A percentile compares a stretch with the other conserved stretches of the same genome.
phyloP scores from a whole-genome alignment of 2,888 invertebrate species.

The Gerris lacustris region DNA sequence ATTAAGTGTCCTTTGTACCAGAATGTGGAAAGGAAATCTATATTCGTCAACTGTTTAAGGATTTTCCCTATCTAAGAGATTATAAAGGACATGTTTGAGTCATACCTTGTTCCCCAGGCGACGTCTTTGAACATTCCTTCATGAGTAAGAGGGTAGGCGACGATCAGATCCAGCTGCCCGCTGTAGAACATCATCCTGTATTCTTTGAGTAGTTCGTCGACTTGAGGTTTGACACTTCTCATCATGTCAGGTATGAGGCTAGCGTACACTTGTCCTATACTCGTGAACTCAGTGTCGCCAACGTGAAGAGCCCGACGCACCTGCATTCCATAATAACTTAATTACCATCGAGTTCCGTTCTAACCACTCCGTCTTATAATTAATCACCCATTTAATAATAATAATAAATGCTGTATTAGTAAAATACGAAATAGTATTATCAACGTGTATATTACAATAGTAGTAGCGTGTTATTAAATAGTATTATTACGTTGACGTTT shows the following conservation, averaged over 20 bases:
- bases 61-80: no score
- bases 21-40: no score
- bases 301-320: conserved; percentile 57
- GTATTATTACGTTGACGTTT: no score
- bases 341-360: no score
- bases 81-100: background rate
- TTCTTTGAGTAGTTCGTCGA: conserved; percentile 52
- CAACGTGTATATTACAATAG: no score
- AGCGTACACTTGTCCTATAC: conserved; percentile 51
- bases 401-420: no score
- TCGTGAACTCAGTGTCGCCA: conserved; percentile 60
- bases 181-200: conserved; percentile 69
- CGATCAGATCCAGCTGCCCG: conserved; percentile 81
- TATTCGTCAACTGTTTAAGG: no score
- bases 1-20: no score
- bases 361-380: no score
- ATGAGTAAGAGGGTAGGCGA: conserved; percentile 66
- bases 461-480: no score
- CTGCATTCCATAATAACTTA: background rate
- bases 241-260: conserved; percentile 61
- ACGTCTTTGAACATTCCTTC: background rate
- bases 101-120: background rate
- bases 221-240: conserved; percentile 62
- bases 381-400: no score
- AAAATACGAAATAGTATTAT: no score